Evolutionary conservation across 2,888 invertebrate genomes (phyloP), one percentile per base, ranked within the genome.

Genomic region (Drosophila koepferae): DNA sequence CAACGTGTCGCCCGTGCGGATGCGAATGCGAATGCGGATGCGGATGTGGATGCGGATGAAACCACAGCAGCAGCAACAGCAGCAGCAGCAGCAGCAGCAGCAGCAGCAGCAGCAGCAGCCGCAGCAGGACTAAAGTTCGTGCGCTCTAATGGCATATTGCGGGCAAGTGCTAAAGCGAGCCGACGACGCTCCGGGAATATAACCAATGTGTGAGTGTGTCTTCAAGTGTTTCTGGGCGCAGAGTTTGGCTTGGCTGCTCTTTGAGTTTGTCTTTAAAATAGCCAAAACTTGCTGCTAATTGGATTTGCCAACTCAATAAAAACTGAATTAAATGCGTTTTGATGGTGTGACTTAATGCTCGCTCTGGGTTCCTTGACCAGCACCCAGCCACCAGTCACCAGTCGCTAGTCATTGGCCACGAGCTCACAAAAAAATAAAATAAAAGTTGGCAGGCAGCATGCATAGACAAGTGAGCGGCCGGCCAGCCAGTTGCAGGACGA

Each of bases 261-360:
- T 28, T 41, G 36, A 40, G 51, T 41, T 62, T 44, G 61, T 38
- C 83, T 87, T 89, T 82, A 82, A 88, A 77, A 80, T 89, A 63
- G 49, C 53, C 59, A 80, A 81, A 83, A 77, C 46, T 88, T 63
- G 71, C 73, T 68, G 86, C 90, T 86, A 86, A 86, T 90, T 90
- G 85, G 85, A 86, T 90, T 90, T 86, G 74, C 62, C 73, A 82
- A 88, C 89, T 90, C 83, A 90, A 86, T 86, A 88, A 90, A 90
- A 90, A 80, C 78, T 56, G 65, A 86, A 85, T 85, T 90, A 85
- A 86, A 90, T 88, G 73, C 89, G 72, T 74, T 75, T 80, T 71
- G 73, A 75, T 75, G 86, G 90, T 80, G 90, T 85, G 74, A 81
- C 88, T 80, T 78, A 79, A 78, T 80, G 77, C 60, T 55, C 43